Base-by-base conservation (phyloP, 2,888 invertebrate genomes). In the Craniophora ligustri region DNA sequence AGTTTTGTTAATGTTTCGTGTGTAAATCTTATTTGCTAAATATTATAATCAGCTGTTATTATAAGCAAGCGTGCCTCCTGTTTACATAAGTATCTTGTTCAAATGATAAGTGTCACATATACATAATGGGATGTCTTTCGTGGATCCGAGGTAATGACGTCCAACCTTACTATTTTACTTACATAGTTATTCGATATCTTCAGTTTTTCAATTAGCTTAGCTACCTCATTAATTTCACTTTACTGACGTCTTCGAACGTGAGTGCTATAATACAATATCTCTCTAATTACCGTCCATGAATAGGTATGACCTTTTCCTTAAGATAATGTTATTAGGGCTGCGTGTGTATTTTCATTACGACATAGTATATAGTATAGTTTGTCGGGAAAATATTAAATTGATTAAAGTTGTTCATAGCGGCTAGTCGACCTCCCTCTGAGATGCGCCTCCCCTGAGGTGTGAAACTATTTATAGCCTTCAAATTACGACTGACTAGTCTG, bases 141-240 rank as follows among this genome's bases (percentile, higher is more conserved):
- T 92, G 92, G 88, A 86, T 93, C 59, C 84, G 88, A 89, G 92
- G 91, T 92, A 86, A n/a, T 86, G 89, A 85, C 84, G 82, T 86
- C 72, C 79, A 82, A 78, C 70, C 75, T 81, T 80, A 62, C 50
- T 67, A 51, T 57, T 49, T 56, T 69, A 58, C 53, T 38, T 42
- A 56, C 51, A 35, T 44, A 53, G 31, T 54, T 71, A 56, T 34
- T 47, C 36, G 35, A 32, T 54, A 64, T 57, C 58, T 59, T 44
- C 44, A 53, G 19, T 59, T 16, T 57, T 50, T 50, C 44, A 47
- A 58, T 59, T 58, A 59, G 30, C 41, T 36, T 60, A 64, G 46
- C 44, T 47, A 42, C 46, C 39, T 36, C 19, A 14, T 28, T 48
- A 54, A 48, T 51, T 50, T 14, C 55, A 48, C 40, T 55, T 45